Evolutionary conservation across 2,888 invertebrate genomes (phyloP).

Genomic region (Tetropium fuscum): DNA sequence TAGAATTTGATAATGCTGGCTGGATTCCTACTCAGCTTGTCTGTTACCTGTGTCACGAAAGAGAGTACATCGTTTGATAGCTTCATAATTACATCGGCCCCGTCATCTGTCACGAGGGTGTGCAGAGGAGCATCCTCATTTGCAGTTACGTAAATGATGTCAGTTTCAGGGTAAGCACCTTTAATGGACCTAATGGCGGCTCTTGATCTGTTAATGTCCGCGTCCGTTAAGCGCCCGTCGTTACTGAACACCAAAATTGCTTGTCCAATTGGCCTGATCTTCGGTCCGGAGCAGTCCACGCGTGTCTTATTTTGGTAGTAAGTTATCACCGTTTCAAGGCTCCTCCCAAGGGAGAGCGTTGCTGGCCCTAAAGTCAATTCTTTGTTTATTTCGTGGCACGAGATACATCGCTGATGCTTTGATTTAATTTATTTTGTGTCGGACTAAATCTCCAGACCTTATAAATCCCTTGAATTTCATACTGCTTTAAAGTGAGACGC

Average conservation of each 20-base stretch:
- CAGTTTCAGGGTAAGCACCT: constrained; percentile 68
- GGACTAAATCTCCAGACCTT: too few species aligned
- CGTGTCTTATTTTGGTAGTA: constrained; percentile 67
- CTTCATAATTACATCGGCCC: constrained; percentile 67
- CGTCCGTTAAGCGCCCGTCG: constrained; percentile 60
- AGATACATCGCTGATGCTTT: too few species aligned
- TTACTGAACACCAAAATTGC: constrained; percentile 69
- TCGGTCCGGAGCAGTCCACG: constrained; percentile 57
- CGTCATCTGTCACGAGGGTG: constrained; percentile 42
- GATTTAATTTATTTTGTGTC: too few species aligned
- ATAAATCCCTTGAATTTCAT: too few species aligned
- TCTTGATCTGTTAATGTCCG: constrained; percentile 65
- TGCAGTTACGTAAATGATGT: constrained; percentile 69
- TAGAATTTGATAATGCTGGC: constrained; percentile 58
- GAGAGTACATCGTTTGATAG: constrained; percentile 48
- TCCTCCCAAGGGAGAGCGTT: constrained; percentile 67
- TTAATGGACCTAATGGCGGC: constrained; percentile 67
- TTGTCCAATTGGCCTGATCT: constrained; percentile 66
- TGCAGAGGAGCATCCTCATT: constrained; percentile 43
- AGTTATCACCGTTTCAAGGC: constrained; percentile 67
- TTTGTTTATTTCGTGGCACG: too few species aligned
- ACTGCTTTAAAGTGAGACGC: too few species aligned
- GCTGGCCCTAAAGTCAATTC: constrained; percentile 69
- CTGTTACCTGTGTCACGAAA: constrained; percentile 52
- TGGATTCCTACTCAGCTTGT: constrained; percentile 55